Base-by-base conservation (phyloP, 2,797 vertebrate genomes). In the Bucorvus abyssinicus region DNA sequence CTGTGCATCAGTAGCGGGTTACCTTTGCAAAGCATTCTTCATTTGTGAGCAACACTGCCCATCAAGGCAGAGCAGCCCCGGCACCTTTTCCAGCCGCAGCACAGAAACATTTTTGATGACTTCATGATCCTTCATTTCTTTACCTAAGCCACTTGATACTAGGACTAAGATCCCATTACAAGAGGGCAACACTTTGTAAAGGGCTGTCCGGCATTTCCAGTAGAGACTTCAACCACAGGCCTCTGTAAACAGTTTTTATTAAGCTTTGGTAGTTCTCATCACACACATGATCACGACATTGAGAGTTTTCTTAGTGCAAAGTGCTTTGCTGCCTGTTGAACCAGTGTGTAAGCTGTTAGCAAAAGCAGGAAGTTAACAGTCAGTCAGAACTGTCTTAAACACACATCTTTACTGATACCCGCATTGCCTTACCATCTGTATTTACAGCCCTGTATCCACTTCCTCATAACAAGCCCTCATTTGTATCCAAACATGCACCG, bases 231-330 rank as follows among this genome's bases (percentile, higher is more conserved):
- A 95, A 84, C 61, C 60, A 92, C 88, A 93, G 78, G 55, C n/a
- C 81, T 89, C 78, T 4, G 12, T 55, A 85, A 94, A 49, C 81
- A 69, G 32, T 40, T 87, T 96, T 96, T 96, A 96, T 96, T 96
- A 68, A 14, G n/a, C 21, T 95, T 87, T 71, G 26, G 26, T 94
- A 94, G 67, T 81, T 95, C 74, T 89, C 90, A 75, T 68, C 81
- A 85, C 88, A 89, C 60, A 87, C 0, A 3, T 81, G 84, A 90
- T 57, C 86, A 93, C 2, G 3, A 91, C 6, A 4, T 30, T 68
- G 42, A 90, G 50, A 83, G 68, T 89, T 71, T 84, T 89, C 34
- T 93, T 78, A 87, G 84, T 78, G 90, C 67, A 92, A 83, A 82
- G 76, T 90, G 78, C 64, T 87, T 85, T 89, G 26, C 71, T 83